Base-by-base conservation (phyloP, 2,888 invertebrate genomes). In the Calameuta idolon region DNA sequence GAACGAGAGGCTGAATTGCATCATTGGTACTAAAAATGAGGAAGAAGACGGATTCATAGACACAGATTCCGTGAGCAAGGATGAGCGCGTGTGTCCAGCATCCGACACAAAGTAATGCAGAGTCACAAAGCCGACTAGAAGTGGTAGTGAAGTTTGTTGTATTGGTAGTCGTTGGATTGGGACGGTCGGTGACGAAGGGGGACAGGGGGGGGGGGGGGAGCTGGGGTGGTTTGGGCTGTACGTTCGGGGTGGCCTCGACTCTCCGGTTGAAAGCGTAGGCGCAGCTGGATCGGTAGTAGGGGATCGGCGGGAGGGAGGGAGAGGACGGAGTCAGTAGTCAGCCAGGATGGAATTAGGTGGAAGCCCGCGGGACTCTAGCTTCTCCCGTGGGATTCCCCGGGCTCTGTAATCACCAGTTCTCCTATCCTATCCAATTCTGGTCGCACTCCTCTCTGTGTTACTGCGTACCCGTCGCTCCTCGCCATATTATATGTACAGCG, bases 291-390 rank as follows among this genome's bases (percentile, higher is more conserved):
- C 73, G 79, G 77, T 55, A 79, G 79, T 76, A 74, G 77, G 69
- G 78, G 40, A 76, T 35, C 11, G 55, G 79, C 76, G 76, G 79
- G 76, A 81, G 84, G 82, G 84, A 84, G 85, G 81, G 81, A 40
- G 83, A 85, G 87, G 88, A 83, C 79, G 83, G 84, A 84, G 82
- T 86, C 86, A 84, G 89, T 88, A 89, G 89, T 88, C 89, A 88
- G 90, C 88, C 89, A 87, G 90, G 90, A 90, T 89, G 90, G 90
- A 90, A 90, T 90, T 90, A 90, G 90, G 90, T 90, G 84, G 89
- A 90, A 89, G 85, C 90, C 88, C 89, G 85, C 83, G 90, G 90
- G 89, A 89, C 84, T 83, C 81, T 82, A 83, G 87, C 86, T 84
- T 84, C 83, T 86, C 89, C 85, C 88, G 75, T 75, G 86, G 88